Base-by-base conservation (phyloP, 2,113 vertebrate genomes). In the Caretta caretta region DNA sequence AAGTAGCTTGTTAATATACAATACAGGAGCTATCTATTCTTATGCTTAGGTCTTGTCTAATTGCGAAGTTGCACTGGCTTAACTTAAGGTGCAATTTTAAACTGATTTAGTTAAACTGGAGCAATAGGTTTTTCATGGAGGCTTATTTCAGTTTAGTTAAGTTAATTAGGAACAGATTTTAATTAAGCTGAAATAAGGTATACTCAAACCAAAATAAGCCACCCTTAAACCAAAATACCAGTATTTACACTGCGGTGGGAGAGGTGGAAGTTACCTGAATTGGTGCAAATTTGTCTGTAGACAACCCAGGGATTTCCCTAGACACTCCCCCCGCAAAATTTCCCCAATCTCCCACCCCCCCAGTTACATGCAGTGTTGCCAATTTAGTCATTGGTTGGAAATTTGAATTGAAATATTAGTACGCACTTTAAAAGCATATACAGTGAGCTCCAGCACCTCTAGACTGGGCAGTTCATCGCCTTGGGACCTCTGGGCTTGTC, bases 61-160 rank as follows among this genome's bases (percentile, higher is more conserved):
- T n/a, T 9, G 46, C 0, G 0, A 14, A 8, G 16, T 81, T 88
- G 59, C 69, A 81, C 75, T 79, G 53, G 9, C 80, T 92, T 48
- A 90, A 72, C 62, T 81, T 1, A 42, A 85, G 19, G 6, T 19
- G 9, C 8, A 51, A 2, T 27, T 95, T 65, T 46, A 95, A 93
- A 83, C 5, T 69, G 35, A 29, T 62, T 62, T 86, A 75, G 65
- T 46, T 82, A 87, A 92, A 86, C 6, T 38, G 86, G 72, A 42
- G 19, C 0, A 69, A 69, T 10, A 69, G 35, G 35, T n/a, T 69
- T 69, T 69, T 72, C 17, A 20, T 10, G 19, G 65, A 72, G 8
- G 46, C 3, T 91, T 93, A 46, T 48, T 46, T 48, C 25, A 46
- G 24, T 48, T 46, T 48, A 42, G 69, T 75, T 72, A 78, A 27